A percentile compares a stretch with the other conserved stretches of the same genome.
phyloP scores from a whole-genome alignment of 2,888 invertebrate species.

The Trachelus iudaicus region DNA sequence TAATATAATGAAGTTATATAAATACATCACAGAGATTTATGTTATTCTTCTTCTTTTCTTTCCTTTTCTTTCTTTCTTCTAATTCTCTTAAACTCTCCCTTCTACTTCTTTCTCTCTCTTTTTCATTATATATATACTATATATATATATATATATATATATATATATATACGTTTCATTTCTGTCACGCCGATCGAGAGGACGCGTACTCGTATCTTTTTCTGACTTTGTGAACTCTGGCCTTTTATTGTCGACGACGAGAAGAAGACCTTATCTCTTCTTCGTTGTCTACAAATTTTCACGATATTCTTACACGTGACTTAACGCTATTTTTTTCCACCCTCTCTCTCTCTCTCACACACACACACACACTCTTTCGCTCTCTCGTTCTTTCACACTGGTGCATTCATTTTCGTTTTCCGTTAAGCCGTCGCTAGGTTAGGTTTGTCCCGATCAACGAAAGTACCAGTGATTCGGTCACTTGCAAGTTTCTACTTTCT shows the following conservation, averaged over 20 bases:
- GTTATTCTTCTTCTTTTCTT: slow-evolving; percentile 25
- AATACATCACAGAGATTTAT: slow-evolving; percentile 57
- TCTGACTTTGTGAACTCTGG: background rate
- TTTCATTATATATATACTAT: background rate
- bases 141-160: background rate
- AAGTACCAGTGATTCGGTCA: background rate
- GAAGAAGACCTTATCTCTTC: background rate
- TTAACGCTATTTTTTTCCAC: background rate
- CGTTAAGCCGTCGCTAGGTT: background rate
- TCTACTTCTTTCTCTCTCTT: slow-evolving; percentile 2
- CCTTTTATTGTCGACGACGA: background rate
- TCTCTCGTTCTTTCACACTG: background rate
- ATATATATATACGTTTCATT: background rate
- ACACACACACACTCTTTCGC: background rate
- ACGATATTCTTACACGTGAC: background rate
- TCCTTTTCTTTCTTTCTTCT: slow-evolving; percentile 16
- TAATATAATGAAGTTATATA: slow-evolving; percentile 47
- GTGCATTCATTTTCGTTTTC: background rate
- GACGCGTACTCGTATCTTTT: background rate
- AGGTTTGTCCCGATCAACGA: background rate
- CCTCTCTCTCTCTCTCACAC: background rate
- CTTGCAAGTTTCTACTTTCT: background rate
- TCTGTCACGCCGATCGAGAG: background rate
- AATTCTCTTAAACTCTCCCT: background rate
- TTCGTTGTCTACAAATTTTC: background rate